A percentile compares a stretch with the other conserved stretches of the same genome.
Conservation (phyloP, 2,888 invertebrate species). For the Bombylius discolor region DNA sequence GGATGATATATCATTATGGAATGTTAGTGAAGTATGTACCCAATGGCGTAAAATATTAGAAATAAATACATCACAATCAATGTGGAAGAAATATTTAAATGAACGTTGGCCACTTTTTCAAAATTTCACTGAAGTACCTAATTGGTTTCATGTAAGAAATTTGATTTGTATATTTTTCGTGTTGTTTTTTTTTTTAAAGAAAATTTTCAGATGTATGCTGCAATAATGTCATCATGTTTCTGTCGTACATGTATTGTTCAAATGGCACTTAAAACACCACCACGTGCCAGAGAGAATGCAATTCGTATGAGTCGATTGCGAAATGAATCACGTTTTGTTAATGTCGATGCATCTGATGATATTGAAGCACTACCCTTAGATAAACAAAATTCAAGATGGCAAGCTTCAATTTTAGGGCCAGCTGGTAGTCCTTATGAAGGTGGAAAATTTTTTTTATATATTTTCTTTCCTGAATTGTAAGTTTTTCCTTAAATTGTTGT, state of each 20-base stretch:
- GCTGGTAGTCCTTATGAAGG: constrained; percentile 89
- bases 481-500: constrained; percentile 14
- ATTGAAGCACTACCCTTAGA: constrained; percentile 36
- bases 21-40: constrained; percentile 72
- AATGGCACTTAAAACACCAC: constrained; percentile 59
- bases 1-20: constrained; percentile 85
- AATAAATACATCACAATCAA: constrained; percentile 60
- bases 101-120: constrained; percentile 77
- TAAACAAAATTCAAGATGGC: constrained; percentile 58
- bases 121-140: constrained; percentile 53
- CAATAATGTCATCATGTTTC: constrained; percentile 62
- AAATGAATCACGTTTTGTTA: constrained; percentile 49
- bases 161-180: neutral
- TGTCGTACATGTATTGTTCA: constrained; percentile 79
- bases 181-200: constrained; percentile 1
- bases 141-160: constrained; percentile 60
- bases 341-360: constrained; percentile 34
- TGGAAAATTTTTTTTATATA: constrained; percentile 78
- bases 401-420: constrained; percentile 84
- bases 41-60: constrained; percentile 73
- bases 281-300: constrained; percentile 58
- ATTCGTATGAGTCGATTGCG: constrained; percentile 70
- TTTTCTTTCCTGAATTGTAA: constrained; percentile 74
- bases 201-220: constrained; percentile 46
- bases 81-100: constrained; percentile 67